Evolutionary conservation across 37 sponge, comb jelly and placozoan genomes (phyloP), one percentile per base, ranked within the genome.

Genomic region (Spongilla lacustris): DNA sequence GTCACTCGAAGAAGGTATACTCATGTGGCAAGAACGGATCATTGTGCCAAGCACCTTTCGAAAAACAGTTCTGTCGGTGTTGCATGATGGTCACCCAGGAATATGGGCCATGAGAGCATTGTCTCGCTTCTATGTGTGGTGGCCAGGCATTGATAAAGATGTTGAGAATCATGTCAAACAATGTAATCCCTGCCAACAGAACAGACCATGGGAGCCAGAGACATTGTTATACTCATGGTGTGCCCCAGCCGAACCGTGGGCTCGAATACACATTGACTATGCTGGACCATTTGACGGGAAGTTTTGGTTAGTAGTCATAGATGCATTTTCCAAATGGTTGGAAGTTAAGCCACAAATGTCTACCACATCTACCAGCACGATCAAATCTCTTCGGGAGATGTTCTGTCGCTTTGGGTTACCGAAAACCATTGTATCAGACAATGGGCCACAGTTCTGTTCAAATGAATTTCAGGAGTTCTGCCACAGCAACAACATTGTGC

Each of bases 21-120:
- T 77, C 4, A 41, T 85, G 46, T 85, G 79, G 79, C 71, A 79
- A 67, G 25, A 24, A 69, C 10, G 70, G 3, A 79, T 85, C 36
- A 26, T 84, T 12, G 36, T 84, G 3, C 84, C 75, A 14, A 13
- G 22, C 13, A 19, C 13, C 4, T 67, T 75, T 4, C 33, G 84
- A 75, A 35, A 5, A 3, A 17, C 17, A 1, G 27, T 75, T 9
- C 13, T 84, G 33, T 28, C 22, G 3, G 12, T 49, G 28, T 67
- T 87, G 17, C 80, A 87, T 32, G 68, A 80, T n/a, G 81, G 81
- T 32, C 87, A 87, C 49, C 87, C 84, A 12, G 84, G 84, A 49
- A 38, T 74, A 2, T 31, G 67, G n/a, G n/a, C n/a, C n/a, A n/a
- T n/a, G n/a, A n/a, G n/a, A 32, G 28, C 30, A 14, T 30, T 87